A percentile compares a stretch with the other conserved stretches of the same genome.
These are phyloP conservation scores for Rhamphomyia laevipes DNA, from an alignment of 2,888 invertebrate species.

Conservation along the genomic window DNA sequence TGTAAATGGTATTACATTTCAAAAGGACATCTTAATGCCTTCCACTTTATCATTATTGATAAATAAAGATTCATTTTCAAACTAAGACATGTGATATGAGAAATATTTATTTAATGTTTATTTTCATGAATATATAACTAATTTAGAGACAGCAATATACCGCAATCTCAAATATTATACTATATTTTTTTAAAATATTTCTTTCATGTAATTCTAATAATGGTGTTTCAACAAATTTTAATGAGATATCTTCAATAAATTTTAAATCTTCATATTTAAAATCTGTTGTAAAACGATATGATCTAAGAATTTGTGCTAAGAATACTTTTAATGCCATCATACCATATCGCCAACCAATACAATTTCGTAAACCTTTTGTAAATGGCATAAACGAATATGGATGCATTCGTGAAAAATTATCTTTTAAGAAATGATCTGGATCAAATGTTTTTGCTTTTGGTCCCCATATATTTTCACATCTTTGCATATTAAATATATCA, in stretches of 20 bases:
- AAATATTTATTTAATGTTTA: no score
- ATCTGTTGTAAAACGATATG: conserved; percentile 26
- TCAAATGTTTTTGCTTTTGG: conserved; percentile 22
- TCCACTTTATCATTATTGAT: no score
- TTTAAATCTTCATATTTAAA: conserved; percentile 28
- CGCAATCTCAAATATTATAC: no score
- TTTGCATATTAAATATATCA: conserved; percentile 32
- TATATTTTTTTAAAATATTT: no score
- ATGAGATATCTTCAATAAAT: conserved; percentile 29
- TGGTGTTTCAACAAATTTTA: no score
- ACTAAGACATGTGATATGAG: no score
- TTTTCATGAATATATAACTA: no score
- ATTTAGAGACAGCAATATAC: no score
- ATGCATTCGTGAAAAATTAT: conserved; percentile 25
- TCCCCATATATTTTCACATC: conserved; percentile 29
- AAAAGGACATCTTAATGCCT: no score
- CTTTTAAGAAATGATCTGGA: conserved; percentile 28
- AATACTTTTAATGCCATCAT: conserved; percentile 27
- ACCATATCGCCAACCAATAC: conserved; percentile 32
- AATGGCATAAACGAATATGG: conserved; percentile 32
- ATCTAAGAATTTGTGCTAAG: conserved; percentile 27
- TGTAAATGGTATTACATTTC: no score
- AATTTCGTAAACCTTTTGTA: conserved; percentile 33
- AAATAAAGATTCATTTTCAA: no score
- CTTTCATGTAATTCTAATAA: no score